These are phyloP conservation scores for Kryptolebias marmoratus DNA, from an alignment of 2,113 vertebrate genomes.

Conservation along the genomic window DNA sequence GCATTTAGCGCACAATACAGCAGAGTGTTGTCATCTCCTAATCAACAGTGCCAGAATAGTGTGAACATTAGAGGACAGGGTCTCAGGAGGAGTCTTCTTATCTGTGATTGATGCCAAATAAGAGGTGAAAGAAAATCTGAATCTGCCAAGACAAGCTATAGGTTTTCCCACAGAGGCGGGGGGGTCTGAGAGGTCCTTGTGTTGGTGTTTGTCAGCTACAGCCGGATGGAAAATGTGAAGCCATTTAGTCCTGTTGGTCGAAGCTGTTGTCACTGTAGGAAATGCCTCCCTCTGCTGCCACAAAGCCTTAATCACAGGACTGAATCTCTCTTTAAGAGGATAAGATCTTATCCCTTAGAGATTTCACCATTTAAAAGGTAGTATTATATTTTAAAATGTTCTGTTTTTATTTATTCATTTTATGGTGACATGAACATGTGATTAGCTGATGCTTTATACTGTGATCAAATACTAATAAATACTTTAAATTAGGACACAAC, in stretches of 20 bases:
- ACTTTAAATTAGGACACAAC: too few relatives aligned
- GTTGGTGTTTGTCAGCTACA: background rate
- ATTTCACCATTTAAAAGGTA: too few relatives aligned
- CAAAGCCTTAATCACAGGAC: constrained; percentile 19
- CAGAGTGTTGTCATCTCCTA: constrained; percentile 61
- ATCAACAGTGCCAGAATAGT: constrained; percentile 50
- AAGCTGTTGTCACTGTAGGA: background rate
- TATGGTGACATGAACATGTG: too few relatives aligned
- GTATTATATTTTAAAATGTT: too few relatives aligned
- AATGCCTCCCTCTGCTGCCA: constrained; percentile 65
- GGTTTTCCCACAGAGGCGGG: background rate
- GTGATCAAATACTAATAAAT: too few relatives aligned
- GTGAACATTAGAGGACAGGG: constrained; percentile 50
- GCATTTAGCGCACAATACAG: constrained; percentile 51
- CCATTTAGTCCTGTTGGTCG: background rate
- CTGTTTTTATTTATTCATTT: too few relatives aligned
- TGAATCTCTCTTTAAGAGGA: background rate
- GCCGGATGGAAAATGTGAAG: background rate
- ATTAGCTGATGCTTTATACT: too few relatives aligned
- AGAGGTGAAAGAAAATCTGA: background rate
- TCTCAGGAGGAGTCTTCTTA: constrained; percentile 28
- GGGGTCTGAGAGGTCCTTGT: background rate
- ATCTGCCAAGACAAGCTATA: constrained; percentile 9
- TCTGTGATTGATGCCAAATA: constrained; percentile 5
- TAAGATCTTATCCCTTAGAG: too few relatives aligned